Base-by-base conservation (phyloP, 37 sponge, comb jelly and placozoan genomes). In the Axinella damicornis region DNA sequence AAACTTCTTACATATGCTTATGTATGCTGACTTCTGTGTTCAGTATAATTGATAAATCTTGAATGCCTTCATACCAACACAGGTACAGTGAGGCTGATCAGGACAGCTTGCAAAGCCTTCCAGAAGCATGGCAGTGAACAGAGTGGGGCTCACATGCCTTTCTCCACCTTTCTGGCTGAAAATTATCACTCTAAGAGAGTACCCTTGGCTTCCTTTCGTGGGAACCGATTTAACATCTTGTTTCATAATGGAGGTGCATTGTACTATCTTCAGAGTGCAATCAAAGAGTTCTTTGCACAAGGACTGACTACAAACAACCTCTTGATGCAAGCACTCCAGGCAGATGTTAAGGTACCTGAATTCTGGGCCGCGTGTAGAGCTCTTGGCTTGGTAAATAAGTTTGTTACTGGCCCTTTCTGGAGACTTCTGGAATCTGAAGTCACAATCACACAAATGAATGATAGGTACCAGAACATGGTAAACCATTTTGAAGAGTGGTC, bases 161-260 rank as follows among this genome's bases (percentile, higher is more conserved):
- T n/a, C n/a, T n/a, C n/a, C n/a, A n/a, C n/a, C n/a, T n/a, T n/a
- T n/a, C n/a, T n/a, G n/a, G n/a, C n/a, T n/a, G n/a, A n/a, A n/a
- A n/a, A n/a, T n/a, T n/a, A n/a, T n/a, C n/a, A n/a, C n/a, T n/a
- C n/a, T n/a, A n/a, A n/a, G n/a, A n/a, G 53, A 12, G 2, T 77
- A 22, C 77, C 85, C 24, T 55, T 85, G 38, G 85, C 85, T 20
- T 6, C 70, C 21, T 77, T 85, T 33, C 12, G 5, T 21, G 78
- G 77, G 17, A 85, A 85, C 32, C 77, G 78, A 4, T 83, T 85
- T 54, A 85, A 85, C 33, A 76, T 85, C 6, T 11, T 85, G n/a
- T 85, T 85, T 66, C 76, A 77, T 77, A 71, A 85, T 77, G 85
- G 46, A 27, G 78, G 56, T 54, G 85, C 59, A 69, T 66, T 85